phyloP scores from a whole-genome alignment of 2,797 vertebrate species.

The Lophotriccus pileatus region DNA sequence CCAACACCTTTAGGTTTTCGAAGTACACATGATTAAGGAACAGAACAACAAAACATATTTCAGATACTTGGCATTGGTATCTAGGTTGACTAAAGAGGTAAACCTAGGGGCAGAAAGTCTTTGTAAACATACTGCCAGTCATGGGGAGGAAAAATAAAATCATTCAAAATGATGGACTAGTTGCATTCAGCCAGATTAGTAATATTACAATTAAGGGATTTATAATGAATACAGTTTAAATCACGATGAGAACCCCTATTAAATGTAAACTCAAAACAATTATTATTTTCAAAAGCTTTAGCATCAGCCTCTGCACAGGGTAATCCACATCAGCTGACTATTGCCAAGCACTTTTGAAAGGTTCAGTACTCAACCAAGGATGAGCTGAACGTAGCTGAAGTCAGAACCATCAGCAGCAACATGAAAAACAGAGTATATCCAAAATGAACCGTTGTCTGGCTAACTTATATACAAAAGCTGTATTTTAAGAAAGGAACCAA shows the following conservation, averaged over 20 bases:
- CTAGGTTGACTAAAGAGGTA: background rate
- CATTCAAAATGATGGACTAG: background rate
- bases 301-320: background rate
- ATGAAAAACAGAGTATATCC: background rate
- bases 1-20: background rate
- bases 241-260: background rate
- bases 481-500: background rate
- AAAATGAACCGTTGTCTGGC: background rate
- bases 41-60: background rate
- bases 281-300: background rate
- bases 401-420: background rate
- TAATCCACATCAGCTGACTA: background rate
- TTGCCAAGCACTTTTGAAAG: background rate
- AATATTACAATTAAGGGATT: background rate
- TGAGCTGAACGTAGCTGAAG: background rate
- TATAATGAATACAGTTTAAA: background rate
- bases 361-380: background rate
- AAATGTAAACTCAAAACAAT: background rate
- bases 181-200: background rate
- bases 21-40: background rate
- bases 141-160: background rate
- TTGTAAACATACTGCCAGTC: background rate
- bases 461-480: background rate
- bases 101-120: background rate
- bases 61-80: background rate